phyloP scores from a whole-genome alignment of 2,797 vertebrate species.

The Pangasius macronema region DNA sequence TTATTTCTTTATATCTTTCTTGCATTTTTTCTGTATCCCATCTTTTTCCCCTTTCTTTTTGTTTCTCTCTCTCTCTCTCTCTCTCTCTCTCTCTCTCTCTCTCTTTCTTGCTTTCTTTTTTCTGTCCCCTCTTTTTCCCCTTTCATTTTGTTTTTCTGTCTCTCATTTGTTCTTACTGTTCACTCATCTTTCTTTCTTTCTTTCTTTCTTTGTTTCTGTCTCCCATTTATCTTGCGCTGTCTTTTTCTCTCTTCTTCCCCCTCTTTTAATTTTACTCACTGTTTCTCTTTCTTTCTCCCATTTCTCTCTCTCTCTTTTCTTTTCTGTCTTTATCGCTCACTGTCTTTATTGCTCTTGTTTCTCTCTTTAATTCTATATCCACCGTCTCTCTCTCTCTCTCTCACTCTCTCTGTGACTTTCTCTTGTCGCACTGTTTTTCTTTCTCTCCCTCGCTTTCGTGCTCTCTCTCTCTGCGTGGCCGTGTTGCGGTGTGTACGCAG shows the following conservation, averaged over 20 bases:
- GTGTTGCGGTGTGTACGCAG: slow-evolving; percentile 67
- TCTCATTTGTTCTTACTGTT: not conserved
- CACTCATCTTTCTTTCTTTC: not conserved
- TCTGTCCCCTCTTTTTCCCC: slow-evolving; percentile 16
- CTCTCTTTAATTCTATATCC: not conserved
- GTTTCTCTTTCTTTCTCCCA: no score
- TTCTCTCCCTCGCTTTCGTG: not conserved
- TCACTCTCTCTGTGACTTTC: slow-evolving; percentile 33
- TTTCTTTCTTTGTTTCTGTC: not conserved
- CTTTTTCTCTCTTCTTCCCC: not conserved
- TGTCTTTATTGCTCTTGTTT: slow-evolving; percentile 22
- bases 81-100: slow-evolving; percentile 18
- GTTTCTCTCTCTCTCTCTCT: slow-evolving; percentile 1
- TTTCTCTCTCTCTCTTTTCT: not conserved
- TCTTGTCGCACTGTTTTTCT: slow-evolving; percentile 53
- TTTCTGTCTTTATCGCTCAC: slow-evolving; percentile 8
- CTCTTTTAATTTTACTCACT: not conserved
- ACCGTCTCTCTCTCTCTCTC: not conserved
- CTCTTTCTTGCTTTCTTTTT: not conserved
- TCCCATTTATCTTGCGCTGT: not conserved
- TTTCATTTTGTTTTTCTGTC: not conserved
- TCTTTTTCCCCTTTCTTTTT: slow-evolving; percentile 22
- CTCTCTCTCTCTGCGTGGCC: not conserved
- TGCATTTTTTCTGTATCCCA: slow-evolving; percentile 1
- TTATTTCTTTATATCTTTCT: slow-evolving; percentile 49